Base-by-base conservation (phyloP, 2,113 vertebrate species). In the Pristiophorus japonicus region DNA sequence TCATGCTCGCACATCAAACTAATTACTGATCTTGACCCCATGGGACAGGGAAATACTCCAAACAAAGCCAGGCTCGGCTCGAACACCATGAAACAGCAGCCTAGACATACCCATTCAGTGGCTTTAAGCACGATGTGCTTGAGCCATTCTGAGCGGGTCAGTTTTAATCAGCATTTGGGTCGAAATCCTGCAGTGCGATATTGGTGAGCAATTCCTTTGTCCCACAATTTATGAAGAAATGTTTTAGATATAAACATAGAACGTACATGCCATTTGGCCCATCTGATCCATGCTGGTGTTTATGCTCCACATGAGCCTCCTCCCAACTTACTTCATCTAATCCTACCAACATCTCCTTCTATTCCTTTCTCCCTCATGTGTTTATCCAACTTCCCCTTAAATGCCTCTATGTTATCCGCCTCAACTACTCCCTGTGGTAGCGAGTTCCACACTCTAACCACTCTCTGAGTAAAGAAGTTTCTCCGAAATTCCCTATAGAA, bases 1-100 rank as follows among this genome's bases (percentile, higher is more conserved):
- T 90, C 87, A 90, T 47, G 55, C 24, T 90, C 87, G n/a, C 51
- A 62, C 27, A 62, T 90, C 87, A 59, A 62, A 59, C 51, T 59
- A 90, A 90, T 90, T 90, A 90, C 87, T 90, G 87, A 59, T 90
- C 87, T 90, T 51, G 59, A 55, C 87, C 87, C 51, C 51, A 30
- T 16, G 51, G 87, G 87, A 59, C 34, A 16, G 30, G 87, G 51
- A 59, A 51, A 27, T 4, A 14, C 34, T 90, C 30, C 51, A 90
- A 59, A 59, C 51, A 90, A 62, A 34, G 47, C 51, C 51, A 51
- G 87, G 24, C 24, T 90, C 30, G 11, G 34, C 59, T 51, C 87
- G 55, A 88, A 88, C 47, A 34, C 10, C 30, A 59, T 59, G 55
- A 45, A 62, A 59, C 10, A 90, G 30, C 87, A 81, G 16, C 85